Conservation (phyloP, 2,113 vertebrate genomes). For the Ceratotherium simum region DNA sequence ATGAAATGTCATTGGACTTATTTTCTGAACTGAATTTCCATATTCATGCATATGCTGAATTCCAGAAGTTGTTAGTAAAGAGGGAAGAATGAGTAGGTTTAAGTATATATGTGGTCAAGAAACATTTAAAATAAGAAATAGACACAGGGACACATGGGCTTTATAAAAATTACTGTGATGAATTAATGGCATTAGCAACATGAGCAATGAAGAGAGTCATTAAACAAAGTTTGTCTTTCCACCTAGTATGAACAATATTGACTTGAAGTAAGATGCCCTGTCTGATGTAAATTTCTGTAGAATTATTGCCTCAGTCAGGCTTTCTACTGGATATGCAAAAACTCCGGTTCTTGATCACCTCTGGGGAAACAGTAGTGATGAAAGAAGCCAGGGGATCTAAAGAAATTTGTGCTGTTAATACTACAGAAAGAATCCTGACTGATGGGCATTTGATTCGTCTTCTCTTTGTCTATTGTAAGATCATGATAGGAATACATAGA, state of each 20-base stretch:
- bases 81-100: background rate
- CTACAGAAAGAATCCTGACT: background rate
- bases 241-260: background rate
- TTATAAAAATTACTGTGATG: background rate
- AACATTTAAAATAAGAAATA: constrained; percentile 13
- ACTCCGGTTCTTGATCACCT: background rate
- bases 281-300: background rate
- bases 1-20: constrained; percentile 13
- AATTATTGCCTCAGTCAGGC: background rate
- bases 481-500: background rate
- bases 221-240: background rate
- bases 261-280: background rate
- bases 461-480: background rate
- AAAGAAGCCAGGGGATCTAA: background rate
- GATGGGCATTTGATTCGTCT: background rate
- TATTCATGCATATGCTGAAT: background rate
- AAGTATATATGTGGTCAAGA: background rate
- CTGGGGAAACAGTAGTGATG: background rate
- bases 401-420: background rate
- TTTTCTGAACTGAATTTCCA: constrained; percentile 1
- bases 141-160: background rate
- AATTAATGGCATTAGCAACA: background rate
- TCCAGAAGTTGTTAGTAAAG: background rate
- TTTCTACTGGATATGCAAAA: background rate
- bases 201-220: background rate